A percentile compares a stretch with the other conserved stretches of the same genome.
Conservation (phyloP, 2,113 vertebrate genomes). For the Synchiropus splendidus region DNA sequence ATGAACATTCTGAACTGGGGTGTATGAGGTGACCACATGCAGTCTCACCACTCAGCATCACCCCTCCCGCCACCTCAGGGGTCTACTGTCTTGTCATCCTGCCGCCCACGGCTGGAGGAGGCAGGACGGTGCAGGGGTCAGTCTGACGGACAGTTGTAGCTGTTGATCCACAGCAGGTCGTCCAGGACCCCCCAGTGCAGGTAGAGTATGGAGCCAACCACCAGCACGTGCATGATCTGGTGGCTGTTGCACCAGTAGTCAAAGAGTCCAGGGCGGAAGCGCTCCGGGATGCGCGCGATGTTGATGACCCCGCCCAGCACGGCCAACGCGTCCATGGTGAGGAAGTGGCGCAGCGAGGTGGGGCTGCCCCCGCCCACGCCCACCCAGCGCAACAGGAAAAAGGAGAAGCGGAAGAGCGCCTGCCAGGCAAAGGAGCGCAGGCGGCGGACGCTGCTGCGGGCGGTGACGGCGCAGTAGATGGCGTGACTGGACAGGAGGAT, state of each 20-base stretch:
- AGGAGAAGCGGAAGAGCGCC: conserved; percentile 80
- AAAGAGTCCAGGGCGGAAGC: conserved; percentile 80
- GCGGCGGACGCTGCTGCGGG: conserved; percentile 77
- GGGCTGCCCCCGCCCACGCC: conserved; percentile 80
- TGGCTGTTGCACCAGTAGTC: conserved; percentile 95
- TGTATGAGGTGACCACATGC: conserved; percentile 44
- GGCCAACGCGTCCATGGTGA: conserved; percentile 83
- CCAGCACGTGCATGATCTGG: conserved; percentile 91
- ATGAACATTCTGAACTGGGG: conserved; percentile 57
- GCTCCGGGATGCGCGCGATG: conserved; percentile 80
- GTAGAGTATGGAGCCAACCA: conserved; percentile 84
- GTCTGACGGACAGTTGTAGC: conserved; percentile 71
- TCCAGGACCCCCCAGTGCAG: conserved; percentile 86
- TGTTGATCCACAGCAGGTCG: conserved; percentile 83
- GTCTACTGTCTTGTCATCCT: too few relatives aligned
- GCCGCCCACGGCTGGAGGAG: background rate
- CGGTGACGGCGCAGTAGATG: conserved; percentile 83
- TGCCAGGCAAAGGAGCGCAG: conserved; percentile 86
- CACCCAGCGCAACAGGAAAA: conserved; percentile 78
- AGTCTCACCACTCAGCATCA: conserved; percentile 9
- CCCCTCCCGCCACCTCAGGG: too few relatives aligned
- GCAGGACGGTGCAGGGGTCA: conserved; percentile 47
- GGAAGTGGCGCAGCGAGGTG: conserved; percentile 78
- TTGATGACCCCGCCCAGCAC: conserved; percentile 86
- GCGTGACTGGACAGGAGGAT: conserved; percentile 76